Conservation (phyloP, 2,113 vertebrate genomes). For the Triplophysa siluroides region DNA sequence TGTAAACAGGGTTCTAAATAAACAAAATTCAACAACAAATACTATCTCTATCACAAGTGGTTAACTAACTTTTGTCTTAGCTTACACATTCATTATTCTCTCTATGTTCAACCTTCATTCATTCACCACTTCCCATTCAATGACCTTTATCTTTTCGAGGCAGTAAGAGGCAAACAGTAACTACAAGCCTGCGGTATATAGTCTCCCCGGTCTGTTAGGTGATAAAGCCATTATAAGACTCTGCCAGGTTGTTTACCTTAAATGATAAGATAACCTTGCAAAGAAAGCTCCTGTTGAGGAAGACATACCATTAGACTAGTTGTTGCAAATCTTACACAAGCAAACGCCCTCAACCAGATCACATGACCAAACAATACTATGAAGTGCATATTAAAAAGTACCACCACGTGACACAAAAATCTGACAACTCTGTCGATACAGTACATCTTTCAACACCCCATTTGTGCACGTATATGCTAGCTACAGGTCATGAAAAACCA, state of each 20-base stretch:
- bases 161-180: constrained; percentile 11
- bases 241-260: constrained; percentile 11
- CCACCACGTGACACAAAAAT: too few species aligned
- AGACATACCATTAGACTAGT: too few species aligned
- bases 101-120: background rate
- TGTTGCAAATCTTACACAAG: background rate
- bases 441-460: too few species aligned
- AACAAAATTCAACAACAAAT: background rate
- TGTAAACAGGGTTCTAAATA: too few species aligned
- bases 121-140: background rate
- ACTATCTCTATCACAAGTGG: background rate
- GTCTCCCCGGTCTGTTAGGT: background rate
- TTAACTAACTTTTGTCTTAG: background rate
- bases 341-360: background rate
- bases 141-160: constrained; percentile 16
- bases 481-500: too few species aligned
- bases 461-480: background rate
- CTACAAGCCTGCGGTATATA: constrained; percentile 9
- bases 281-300: constrained; percentile 14
- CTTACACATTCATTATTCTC: background rate
- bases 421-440: background rate
- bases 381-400: background rate
- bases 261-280: constrained; percentile 20
- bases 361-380: background rate
- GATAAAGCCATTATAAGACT: constrained; percentile 26